phyloP scores from a whole-genome alignment of 2,888 invertebrate species.

The Morpho deidamia region DNA sequence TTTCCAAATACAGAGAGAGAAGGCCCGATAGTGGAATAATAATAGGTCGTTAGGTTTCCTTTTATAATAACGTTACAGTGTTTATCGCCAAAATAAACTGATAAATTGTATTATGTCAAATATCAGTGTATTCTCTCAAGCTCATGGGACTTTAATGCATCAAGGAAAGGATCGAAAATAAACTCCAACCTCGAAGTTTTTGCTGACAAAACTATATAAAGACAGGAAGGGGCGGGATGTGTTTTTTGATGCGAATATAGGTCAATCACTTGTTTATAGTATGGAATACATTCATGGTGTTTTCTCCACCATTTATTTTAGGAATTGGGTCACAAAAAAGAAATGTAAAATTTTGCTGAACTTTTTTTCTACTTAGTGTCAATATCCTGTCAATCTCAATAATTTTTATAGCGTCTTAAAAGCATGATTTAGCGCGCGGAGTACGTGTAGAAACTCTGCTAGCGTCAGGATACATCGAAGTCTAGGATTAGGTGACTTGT shows the following conservation, averaged over 20 bases:
- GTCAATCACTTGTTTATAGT: constrained; percentile 54
- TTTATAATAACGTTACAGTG: too few relatives aligned
- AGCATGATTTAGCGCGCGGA: too few relatives aligned
- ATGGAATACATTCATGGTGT: constrained; percentile 15
- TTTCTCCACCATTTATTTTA: constrained; percentile 6
- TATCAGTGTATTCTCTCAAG: constrained; percentile 32
- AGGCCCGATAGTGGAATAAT: too few relatives aligned
- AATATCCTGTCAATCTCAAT: too few relatives aligned
- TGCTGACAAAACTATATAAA: constrained; percentile 54
- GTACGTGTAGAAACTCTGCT: too few relatives aligned
- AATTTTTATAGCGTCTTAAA: too few relatives aligned
- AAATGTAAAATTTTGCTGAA: constrained; percentile 8
- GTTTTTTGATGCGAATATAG: constrained; percentile 50
- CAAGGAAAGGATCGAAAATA: constrained; percentile 46
- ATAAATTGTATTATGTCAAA: background rate
- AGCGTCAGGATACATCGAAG: too few relatives aligned
- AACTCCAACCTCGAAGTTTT: constrained; percentile 41
- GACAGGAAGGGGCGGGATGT: constrained; percentile 22
- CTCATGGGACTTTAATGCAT: constrained; percentile 25
- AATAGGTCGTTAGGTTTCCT: too few relatives aligned
- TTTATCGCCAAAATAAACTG: too few relatives aligned
- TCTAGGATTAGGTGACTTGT: too few relatives aligned
- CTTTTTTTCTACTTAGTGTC: background rate
- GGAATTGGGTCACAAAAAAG: constrained; percentile 1
- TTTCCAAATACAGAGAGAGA: too few relatives aligned